Evolutionary conservation across 2,797 vertebrate genomes (phyloP).

Genomic region (Leptatherina wallacei): DNA sequence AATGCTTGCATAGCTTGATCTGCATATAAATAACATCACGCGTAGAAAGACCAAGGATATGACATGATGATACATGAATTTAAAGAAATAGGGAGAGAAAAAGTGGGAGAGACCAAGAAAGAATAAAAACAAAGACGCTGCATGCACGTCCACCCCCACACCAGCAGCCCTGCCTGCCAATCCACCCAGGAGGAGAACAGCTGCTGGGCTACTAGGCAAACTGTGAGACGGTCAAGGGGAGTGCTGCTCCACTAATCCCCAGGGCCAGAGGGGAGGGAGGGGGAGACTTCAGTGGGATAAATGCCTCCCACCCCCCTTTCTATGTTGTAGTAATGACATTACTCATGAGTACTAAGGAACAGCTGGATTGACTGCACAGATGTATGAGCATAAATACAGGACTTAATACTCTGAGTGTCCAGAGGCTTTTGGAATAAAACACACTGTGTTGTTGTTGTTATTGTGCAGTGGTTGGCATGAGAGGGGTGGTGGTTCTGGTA

Average conservation of each 20-base stretch:
- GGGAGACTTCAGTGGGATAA: constrained; percentile 55
- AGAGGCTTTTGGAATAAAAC: constrained; percentile 17
- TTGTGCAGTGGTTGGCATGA: constrained; percentile 26
- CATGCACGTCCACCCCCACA: constrained; percentile 59
- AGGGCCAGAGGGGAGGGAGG: constrained; percentile 32
- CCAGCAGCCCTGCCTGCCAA: constrained; percentile 53
- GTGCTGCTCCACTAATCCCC: constrained; percentile 63
- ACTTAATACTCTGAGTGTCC: constrained; percentile 19
- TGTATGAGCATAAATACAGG: constrained; percentile 21
- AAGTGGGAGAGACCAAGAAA: constrained; percentile 6
- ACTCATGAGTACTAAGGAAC: constrained; percentile 49
- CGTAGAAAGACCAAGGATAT: neutral
- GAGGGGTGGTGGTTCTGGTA: constrained; percentile 21
- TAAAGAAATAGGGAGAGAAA: constrained; percentile 1
- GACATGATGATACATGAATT: neutral
- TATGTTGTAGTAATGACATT: constrained; percentile 51
- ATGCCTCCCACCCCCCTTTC: constrained; percentile 22
- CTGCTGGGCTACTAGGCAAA: constrained; percentile 72
- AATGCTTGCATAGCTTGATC: constrained; percentile 34
- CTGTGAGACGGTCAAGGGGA: constrained; percentile 71
- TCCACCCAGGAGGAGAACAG: constrained; percentile 65
- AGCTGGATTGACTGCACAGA: constrained; percentile 62
- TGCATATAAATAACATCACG: constrained; percentile 17
- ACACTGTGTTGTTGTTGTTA: constrained; percentile 1
- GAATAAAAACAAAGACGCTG: constrained; percentile 57